Conservation (phyloP, 2,888 invertebrate species). For the Hypomecis atomaria region DNA sequence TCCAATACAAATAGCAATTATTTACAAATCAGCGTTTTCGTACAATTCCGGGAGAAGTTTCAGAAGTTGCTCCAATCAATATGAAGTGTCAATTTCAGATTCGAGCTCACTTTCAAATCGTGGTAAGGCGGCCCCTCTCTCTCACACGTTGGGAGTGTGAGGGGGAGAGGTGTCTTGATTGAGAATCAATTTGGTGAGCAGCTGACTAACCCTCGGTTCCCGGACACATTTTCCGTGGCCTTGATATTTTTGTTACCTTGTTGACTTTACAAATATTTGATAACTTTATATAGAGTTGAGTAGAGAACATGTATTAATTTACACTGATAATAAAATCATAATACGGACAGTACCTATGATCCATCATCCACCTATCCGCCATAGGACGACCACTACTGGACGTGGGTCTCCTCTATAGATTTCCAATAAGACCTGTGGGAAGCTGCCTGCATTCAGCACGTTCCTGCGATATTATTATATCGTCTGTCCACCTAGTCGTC, state of each 20-base stretch:
- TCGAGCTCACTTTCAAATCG: conserved; percentile 10
- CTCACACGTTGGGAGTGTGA: conserved; percentile 23
- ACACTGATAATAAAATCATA: too few species aligned
- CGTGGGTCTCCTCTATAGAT: too few species aligned
- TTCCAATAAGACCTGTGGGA: too few species aligned
- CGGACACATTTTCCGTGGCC: conserved; percentile 17
- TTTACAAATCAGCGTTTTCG: neutral
- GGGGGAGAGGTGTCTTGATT: conserved; percentile 32
- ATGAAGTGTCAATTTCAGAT: conserved; percentile 26
- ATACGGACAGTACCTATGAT: too few species aligned
- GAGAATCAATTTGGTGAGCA: conserved; percentile 40
- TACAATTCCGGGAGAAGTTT: neutral
- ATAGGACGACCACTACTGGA: too few species aligned
- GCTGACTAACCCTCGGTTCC: conserved; percentile 20
- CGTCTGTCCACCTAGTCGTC: too few species aligned
- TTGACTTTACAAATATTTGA: conserved; percentile 1
- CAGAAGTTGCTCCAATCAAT: conserved; percentile 17
- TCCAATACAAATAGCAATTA: neutral
- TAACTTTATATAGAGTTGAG: neutral
- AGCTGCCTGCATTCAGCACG: too few species aligned
- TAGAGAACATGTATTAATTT: too few species aligned
- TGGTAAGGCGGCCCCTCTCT: conserved; percentile 11
- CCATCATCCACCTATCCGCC: too few species aligned
- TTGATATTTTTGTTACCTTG: conserved; percentile 19
- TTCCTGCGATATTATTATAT: too few species aligned